A percentile compares a stretch with the other conserved stretches of the same genome.
These are phyloP conservation scores for Rotaria sp. DNA, from an alignment of 2,888 invertebrate species.

Conservation along the genomic window DNA sequence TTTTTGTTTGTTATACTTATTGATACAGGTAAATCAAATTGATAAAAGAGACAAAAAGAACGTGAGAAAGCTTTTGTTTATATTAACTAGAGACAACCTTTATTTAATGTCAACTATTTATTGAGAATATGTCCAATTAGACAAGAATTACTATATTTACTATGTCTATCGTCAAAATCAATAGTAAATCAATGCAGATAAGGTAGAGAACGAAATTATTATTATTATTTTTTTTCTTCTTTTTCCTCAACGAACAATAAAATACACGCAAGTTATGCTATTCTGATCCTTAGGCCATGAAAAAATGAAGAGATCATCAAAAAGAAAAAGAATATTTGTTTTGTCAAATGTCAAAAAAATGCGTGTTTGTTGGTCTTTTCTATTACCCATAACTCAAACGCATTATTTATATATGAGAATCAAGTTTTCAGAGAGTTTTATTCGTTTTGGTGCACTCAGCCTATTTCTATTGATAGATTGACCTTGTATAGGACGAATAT, in stretches of 20 bases:
- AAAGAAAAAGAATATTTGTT: too few relatives aligned
- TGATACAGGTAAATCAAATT: not conserved
- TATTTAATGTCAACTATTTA: not conserved
- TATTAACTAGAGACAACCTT: not conserved
- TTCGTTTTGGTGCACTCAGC: not conserved
- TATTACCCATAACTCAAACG: not conserved
- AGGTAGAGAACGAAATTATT: not conserved
- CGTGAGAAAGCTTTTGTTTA: not conserved
- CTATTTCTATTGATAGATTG: not conserved
- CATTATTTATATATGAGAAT: too few relatives aligned
- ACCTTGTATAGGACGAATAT: not conserved
- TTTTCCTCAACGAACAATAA: not conserved
- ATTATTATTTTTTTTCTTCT: not conserved
- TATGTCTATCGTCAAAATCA: not conserved
- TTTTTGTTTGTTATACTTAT: not conserved
- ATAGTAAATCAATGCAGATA: not conserved
- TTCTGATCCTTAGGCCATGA: too few relatives aligned
- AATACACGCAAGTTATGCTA: too few relatives aligned
- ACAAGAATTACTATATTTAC: not conserved
- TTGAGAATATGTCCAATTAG: not conserved
- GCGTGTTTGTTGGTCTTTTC: not conserved
- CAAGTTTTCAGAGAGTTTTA: not conserved
- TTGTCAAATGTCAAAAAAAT: not conserved
- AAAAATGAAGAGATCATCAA: too few relatives aligned
- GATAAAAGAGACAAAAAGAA: not conserved